Evolutionary conservation across 2,113 vertebrate species (phyloP), one percentile per base, ranked within the genome.

Genomic region (Rhegmatorhina hoffmannsi): DNA sequence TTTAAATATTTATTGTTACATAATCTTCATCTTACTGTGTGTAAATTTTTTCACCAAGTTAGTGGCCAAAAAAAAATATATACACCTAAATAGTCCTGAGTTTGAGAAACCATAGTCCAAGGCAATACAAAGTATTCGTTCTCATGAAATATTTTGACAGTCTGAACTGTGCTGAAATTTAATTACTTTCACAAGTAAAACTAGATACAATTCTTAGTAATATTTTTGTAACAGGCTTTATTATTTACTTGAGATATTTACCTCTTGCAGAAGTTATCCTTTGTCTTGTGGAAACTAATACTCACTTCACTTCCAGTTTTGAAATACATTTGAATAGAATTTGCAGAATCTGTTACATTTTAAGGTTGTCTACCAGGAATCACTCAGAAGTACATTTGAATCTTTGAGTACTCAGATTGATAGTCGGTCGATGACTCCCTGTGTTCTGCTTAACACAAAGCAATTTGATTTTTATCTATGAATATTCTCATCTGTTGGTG

Each of bases 11-110:
- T 92, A 2, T 43, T 88, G 26, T 62, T 74, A n/a, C 4, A 26
- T 80, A 60, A 60, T 25, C 11, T 43, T 68, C 2, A 16, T 84
- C 23, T 84, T 84, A 11, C 8, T 43, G 4, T 6, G 1, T 53
- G 17, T 58, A 5, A 66, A 58, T 70, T 15, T 79, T 76, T 62
- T 2, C 1, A 7, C 4, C 4, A 4, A 62, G 10, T 29, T 47
- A 59, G 23, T 56, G 47, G 28, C 47, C 10, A 25, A 49, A 82
- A 72, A 72, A 47, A 29, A 34, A 24, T 4, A 16, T 29, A 21
- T 26, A n/a, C 2, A 3, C 7, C 0, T 3, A 24, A 62, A 40
- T 66, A 34, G 10, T 34, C 74, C 24, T 56, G 8, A 4, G 2
- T 31, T 83, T 91, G 72, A 58, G 43, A 74, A 89, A 60, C 1